Base-by-base conservation (phyloP, 2,888 invertebrate genomes). In the Hirtodrosophila cameraria region DNA sequence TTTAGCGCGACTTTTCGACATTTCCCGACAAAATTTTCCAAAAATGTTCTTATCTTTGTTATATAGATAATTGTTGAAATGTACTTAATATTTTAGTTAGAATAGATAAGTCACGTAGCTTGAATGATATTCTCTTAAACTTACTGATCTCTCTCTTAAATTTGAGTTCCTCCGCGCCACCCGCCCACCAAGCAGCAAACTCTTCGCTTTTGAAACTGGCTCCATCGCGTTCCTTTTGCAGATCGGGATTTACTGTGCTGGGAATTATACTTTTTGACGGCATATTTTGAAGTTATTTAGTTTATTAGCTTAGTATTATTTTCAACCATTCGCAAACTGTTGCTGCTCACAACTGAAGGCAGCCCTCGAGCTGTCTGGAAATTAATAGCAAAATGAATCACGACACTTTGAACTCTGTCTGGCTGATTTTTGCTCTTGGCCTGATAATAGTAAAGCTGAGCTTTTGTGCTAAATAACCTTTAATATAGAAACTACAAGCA, bases 141-240 rank as follows among this genome's bases (percentile, higher is more conserved):
- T 78, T 59, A 83, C 82, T 78, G 12, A 78, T 1, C 16, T 49
- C 50, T 35, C 82, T 49, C 25, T 68, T 82, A 36, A 78, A 73
- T 9, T 62, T 63, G 2, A 83, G 49, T 12, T 94, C 94, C 45
- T 94, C 92, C 52, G 91, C 91, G 12, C 94, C 94, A 2, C 96
- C 96, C 91, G 96, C 95, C 62, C 96, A 92, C 69, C 96, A 92
- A 89, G 94, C 91, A 0, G 96, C 96, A 66, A 97, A 91, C 90
- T 97, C 97, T 65, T 91, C 91, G 3, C 93, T 91, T 87, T 94
- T 92, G 85, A 96, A 96, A 6, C 93, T 93, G 80, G 95, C 95
- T 75, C 93, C 93, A 70, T 93, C 91, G 50, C 96, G 93, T 91
- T 96, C 96, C 68, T 92, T 93, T 78, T 92, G 92, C 67, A 96